These are phyloP conservation scores for Apostichopus californicus DNA, from an alignment of 35 echinoderm and acorn worm species.

Conservation along the genomic window DNA sequence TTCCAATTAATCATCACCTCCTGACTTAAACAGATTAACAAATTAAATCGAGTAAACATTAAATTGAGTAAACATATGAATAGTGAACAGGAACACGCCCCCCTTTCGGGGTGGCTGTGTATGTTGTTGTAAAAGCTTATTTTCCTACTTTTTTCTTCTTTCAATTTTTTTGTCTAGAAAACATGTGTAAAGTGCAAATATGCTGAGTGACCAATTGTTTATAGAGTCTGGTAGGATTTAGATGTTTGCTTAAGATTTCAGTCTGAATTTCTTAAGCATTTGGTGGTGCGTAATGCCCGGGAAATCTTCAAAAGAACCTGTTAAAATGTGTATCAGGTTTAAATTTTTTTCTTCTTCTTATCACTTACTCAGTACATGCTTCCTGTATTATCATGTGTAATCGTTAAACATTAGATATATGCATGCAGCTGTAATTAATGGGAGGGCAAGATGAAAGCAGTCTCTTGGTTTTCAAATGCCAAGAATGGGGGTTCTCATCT, in stretches of 20 bases:
- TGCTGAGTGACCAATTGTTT: background rate
- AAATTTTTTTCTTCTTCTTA: background rate
- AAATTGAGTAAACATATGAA: too few species aligned
- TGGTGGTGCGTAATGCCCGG: background rate
- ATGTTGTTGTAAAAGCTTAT: too few species aligned
- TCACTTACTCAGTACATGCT: background rate
- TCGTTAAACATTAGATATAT: too few species aligned
- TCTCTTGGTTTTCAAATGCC: too few species aligned
- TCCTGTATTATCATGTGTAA: background rate
- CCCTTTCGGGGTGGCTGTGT: too few species aligned
- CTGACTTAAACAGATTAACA: too few species aligned
- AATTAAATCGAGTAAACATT: too few species aligned
- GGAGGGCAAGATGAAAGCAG: too few species aligned
- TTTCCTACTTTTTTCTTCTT: background rate
- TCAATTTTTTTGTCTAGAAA: background rate
- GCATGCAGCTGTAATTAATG: too few species aligned
- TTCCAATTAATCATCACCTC: too few species aligned
- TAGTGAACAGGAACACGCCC: too few species aligned
- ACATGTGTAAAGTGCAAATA: background rate
- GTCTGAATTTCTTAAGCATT: background rate
- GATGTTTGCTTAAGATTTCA: background rate
- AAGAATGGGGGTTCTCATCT: too few species aligned
- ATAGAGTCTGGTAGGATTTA: background rate
- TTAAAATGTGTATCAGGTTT: background rate
- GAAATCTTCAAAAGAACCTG: background rate